These are phyloP conservation scores for Matsumyia berberina DNA, from an alignment of 2,888 invertebrate genomes.

Conservation along the genomic window DNA sequence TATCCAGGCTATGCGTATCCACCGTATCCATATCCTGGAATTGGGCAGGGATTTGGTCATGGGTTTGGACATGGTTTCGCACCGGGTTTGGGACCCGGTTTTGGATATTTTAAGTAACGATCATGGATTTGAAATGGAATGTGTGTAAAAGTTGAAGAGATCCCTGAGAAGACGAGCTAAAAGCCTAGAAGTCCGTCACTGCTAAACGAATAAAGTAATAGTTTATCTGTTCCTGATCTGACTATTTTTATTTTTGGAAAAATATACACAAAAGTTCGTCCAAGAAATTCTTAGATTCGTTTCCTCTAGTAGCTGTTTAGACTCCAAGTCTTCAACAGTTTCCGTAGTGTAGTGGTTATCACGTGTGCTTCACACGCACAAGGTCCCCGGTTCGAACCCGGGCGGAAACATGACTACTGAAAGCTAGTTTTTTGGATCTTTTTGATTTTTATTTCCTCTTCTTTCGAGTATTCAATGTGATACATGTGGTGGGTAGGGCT, in stretches of 20 bases:
- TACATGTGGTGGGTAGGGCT: too few relatives aligned
- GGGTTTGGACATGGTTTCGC: slow-evolving; percentile 33
- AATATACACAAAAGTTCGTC: too few relatives aligned
- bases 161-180: too few relatives aligned
- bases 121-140: background rate
- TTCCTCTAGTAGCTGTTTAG: background rate
- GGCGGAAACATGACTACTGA: slow-evolving; percentile 78
- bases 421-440: background rate
- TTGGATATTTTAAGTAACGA: slow-evolving; percentile 37
- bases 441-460: background rate
- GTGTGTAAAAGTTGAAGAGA: too few relatives aligned
- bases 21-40: slow-evolving; percentile 8
- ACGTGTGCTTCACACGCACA: slow-evolving; percentile 82
- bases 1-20: slow-evolving; percentile 30
- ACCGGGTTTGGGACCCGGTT: slow-evolving; percentile 23
- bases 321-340: slow-evolving; percentile 13
- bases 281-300: background rate
- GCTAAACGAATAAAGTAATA: too few relatives aligned
- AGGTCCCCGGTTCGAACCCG: slow-evolving; percentile 81
- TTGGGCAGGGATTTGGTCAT: background rate
- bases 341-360: slow-evolving; percentile 79
- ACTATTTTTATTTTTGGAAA: too few relatives aligned
- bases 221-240: too few relatives aligned
- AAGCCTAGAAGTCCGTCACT: too few relatives aligned
- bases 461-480: background rate